phyloP scores from a whole-genome alignment of 2,797 vertebrate genomes.

The Calcarius lapponicus region DNA sequence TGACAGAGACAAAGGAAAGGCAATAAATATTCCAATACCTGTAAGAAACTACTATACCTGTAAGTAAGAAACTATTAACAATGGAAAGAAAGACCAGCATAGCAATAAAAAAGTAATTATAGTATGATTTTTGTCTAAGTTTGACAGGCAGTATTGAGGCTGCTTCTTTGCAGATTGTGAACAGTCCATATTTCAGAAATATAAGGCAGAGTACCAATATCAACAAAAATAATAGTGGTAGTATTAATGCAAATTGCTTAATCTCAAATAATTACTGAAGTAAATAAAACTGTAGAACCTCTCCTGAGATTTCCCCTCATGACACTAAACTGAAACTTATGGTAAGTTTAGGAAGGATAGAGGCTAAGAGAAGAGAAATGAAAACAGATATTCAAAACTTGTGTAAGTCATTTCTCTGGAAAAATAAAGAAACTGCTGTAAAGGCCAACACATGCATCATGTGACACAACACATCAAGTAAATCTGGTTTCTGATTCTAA shows the following conservation, averaged over 20 bases:
- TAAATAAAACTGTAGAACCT: conserved; percentile 4
- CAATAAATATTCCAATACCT: background rate
- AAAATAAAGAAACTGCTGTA: background rate
- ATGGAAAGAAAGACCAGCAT: background rate
- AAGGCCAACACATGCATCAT: background rate
- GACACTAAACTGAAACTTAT: background rate
- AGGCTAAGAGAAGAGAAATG: background rate
- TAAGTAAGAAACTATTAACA: background rate
- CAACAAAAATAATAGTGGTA: background rate
- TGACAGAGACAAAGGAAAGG: background rate
- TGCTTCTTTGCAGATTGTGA: background rate
- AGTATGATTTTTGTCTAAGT: background rate
- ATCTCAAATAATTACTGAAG: conserved; percentile 7
- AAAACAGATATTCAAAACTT: background rate
- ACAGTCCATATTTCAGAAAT: background rate
- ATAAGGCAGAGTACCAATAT: background rate
- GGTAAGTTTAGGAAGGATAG: background rate
- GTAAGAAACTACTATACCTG: too few relatives aligned
- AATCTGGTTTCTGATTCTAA: background rate
- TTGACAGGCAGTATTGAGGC: background rate
- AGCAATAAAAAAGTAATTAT: background rate
- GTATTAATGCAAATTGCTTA: background rate
- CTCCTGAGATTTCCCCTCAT: background rate
- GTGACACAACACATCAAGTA: background rate
- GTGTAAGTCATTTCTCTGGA: background rate